Base-by-base conservation (phyloP, 2,888 invertebrate species). In the Drosophila imparisetae region DNA sequence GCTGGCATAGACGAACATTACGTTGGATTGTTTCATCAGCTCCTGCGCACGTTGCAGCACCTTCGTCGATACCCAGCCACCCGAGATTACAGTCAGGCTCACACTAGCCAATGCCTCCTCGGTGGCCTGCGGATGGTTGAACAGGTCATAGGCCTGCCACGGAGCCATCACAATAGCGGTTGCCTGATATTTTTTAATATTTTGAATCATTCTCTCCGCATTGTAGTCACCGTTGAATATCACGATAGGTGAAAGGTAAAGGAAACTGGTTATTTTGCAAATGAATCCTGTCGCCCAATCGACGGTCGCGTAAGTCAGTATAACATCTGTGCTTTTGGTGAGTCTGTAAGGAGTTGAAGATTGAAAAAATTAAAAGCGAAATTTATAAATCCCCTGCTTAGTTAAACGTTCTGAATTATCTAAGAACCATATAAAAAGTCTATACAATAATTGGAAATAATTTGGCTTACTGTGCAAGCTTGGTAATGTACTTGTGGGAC, bases 231-330 rank as follows among this genome's bases (percentile, higher is more conserved):
- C 64, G 1, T 68, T 64, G 29, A 87, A 83, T 3, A 91, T 68
- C 6, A 92, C 5, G 15, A 53, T 78, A 21, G 84, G 80, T 4
- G 62, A 80, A 30, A 30, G 30, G 30, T 29, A 64, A 0, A 80
- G 10, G 4, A 76, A 66, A 27, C 75, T 73, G 1, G 55, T 21
- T 0, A 80, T 27, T 3, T 79, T 42, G 8, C 40, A 24, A 1
- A 58, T 52, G 11, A 85, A 75, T 1, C 91, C 91, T 8, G 85
- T 79, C 5, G 81, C 49, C 91, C 92, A 91, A 53, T 91, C 88
- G 1, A 91, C 60, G 1, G 83, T 72, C 1, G 86, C 80, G 24
- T 84, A 85, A 40, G 84, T 79, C 45, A 81, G 68, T 5, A 86
- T 11, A 0, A 75, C 24, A 15, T 86, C 79, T 18, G 72, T 53